phyloP scores from a whole-genome alignment of 2,113 vertebrate genomes.

The Isichthys henryi region DNA sequence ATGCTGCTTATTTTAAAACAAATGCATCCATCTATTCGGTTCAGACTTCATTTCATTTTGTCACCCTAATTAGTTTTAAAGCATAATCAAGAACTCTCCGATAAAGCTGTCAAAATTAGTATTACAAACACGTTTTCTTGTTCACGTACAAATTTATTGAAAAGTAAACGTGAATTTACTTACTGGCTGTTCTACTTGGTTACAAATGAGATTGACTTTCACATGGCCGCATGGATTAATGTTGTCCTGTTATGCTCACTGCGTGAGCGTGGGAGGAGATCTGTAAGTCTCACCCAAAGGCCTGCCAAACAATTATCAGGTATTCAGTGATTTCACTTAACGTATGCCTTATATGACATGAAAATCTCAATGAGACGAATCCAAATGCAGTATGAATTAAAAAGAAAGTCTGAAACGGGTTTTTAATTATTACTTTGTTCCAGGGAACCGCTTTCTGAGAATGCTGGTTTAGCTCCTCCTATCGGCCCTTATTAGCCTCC shows the following conservation, averaged over 20 bases:
- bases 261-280: neutral
- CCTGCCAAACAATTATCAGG: neutral
- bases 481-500: neutral
- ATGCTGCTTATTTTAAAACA: neutral
- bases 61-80: neutral
- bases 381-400: neutral
- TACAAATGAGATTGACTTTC: neutral
- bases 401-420: neutral
- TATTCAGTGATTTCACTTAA: neutral
- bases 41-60: neutral
- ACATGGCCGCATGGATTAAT: neutral
- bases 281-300: neutral
- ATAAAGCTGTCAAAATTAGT: neutral
- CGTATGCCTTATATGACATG: neutral
- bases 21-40: neutral
- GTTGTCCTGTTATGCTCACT: neutral
- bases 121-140: neutral
- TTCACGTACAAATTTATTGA: neutral
- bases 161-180: neutral
- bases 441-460: neutral
- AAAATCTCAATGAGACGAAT: neutral
- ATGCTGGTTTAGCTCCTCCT: neutral
- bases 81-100: neutral
- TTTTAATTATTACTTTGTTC: neutral
- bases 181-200: neutral